Conservation (phyloP, 2,888 invertebrate genomes). For the Drosophila koepferae region DNA sequence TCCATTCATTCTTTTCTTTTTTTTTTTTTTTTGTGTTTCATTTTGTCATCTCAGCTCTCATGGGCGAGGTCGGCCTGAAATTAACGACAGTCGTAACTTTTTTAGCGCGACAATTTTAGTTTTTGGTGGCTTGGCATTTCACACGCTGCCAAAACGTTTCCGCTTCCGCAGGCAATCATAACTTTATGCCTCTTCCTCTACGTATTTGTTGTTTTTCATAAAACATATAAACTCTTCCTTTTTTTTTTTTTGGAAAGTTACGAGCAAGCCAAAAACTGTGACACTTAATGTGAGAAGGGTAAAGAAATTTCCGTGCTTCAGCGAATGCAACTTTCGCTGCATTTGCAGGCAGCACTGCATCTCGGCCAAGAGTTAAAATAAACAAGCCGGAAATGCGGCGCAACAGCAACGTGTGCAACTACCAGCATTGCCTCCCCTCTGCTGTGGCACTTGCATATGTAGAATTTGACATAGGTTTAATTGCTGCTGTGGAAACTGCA, state of each 20-base stretch:
- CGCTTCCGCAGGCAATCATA: slow-evolving; percentile 72
- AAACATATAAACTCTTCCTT: slow-evolving; percentile 13
- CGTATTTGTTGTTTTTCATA: not conserved
- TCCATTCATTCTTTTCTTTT: slow-evolving; percentile 1
- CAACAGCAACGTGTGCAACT: slow-evolving; percentile 27
- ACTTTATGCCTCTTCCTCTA: slow-evolving; percentile 50
- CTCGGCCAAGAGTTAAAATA: slow-evolving; percentile 45
- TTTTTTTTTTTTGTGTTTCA: no score
- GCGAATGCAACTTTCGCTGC: slow-evolving; percentile 54
- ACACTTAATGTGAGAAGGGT: slow-evolving; percentile 26
- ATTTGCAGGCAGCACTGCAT: slow-evolving; percentile 27
- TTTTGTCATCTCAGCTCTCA: slow-evolving; percentile 17
- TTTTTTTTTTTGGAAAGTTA: slow-evolving; percentile 41
- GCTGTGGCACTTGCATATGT: not conserved
- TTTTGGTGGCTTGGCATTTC: slow-evolving; percentile 66
- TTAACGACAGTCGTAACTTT: slow-evolving; percentile 73
- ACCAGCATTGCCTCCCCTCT: slow-evolving; percentile 5
- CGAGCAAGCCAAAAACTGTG: slow-evolving; percentile 54
- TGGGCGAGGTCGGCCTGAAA: slow-evolving; percentile 39
- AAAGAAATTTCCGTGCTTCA: slow-evolving; percentile 36
- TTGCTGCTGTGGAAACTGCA: no score
- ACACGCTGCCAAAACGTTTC: slow-evolving; percentile 78
- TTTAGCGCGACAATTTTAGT: slow-evolving; percentile 69
- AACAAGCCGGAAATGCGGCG: slow-evolving; percentile 65
- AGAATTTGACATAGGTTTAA: not conserved